Evolutionary conservation across 2,113 vertebrate species (phyloP).

Genomic region (Phrynosoma blainvillii): DNA sequence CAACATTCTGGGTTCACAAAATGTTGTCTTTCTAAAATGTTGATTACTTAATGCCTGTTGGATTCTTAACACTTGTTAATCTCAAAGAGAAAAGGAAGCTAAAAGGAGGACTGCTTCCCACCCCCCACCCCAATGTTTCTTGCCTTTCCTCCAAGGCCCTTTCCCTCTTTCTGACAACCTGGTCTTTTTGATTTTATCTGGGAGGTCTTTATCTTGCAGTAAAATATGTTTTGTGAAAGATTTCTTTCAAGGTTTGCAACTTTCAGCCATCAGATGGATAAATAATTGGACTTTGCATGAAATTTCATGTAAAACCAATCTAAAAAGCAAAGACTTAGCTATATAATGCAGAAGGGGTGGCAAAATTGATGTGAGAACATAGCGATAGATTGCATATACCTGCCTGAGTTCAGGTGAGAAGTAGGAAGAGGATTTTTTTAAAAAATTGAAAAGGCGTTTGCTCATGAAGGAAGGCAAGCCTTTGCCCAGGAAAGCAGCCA

Average conservation of each 20-base stretch:
- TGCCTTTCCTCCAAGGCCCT: neutral
- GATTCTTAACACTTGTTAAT: neutral
- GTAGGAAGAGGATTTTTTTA: neutral
- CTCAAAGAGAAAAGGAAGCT: neutral
- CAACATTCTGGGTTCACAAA: neutral
- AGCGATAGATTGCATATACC: neutral
- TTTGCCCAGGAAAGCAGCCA: too few relatives aligned
- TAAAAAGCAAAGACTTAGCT: too few relatives aligned
- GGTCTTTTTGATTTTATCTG: neutral
- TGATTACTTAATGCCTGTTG: slow-evolving; percentile 13
- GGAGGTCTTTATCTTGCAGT: too few relatives aligned
- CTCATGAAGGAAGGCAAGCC: neutral
- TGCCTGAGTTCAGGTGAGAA: neutral
- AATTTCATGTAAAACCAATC: neutral
- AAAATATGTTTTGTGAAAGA: neutral
- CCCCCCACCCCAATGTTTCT: neutral
- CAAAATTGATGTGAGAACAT: neutral
- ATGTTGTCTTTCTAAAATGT: neutral
- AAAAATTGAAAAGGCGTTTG: neutral
- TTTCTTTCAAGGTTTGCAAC: neutral
- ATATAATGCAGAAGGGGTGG: neutral
- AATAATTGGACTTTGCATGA: neutral
- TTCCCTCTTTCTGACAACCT: neutral
- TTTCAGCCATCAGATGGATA: neutral
- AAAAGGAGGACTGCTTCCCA: neutral